Conservation (phyloP, 2,888 invertebrate species). For the Neoscelio sp. region DNA sequence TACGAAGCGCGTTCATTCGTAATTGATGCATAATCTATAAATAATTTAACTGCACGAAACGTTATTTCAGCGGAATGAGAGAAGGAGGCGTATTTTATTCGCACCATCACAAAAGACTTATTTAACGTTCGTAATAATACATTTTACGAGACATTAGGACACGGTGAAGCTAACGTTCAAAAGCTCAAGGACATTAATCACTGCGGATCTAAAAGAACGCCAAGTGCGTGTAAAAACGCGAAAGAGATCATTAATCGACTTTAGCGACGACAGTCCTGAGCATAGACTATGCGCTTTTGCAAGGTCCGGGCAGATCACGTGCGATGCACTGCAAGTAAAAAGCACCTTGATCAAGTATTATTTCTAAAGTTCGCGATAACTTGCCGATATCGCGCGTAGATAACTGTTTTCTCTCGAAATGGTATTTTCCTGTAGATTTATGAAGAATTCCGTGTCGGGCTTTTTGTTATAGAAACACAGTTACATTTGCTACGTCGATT, state of each 20-base stretch:
- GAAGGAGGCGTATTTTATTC: constrained; percentile 13
- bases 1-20: constrained; percentile 1
- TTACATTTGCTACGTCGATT: constrained; percentile 24
- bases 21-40: constrained; percentile 27
- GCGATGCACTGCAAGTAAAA: constrained; percentile 30
- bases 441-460: constrained; percentile 11
- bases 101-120: constrained; percentile 25
- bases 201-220: constrained; percentile 43
- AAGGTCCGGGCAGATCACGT: constrained; percentile 32
- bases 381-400: constrained; percentile 41
- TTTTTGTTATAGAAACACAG: constrained; percentile 27
- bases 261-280: constrained; percentile 55
- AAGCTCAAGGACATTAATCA: constrained; percentile 52
- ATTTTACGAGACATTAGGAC: constrained; percentile 40
- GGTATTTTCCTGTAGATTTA: constrained; percentile 33
- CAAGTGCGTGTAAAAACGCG: constrained; percentile 48
- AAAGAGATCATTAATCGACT: constrained; percentile 57
- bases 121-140: constrained; percentile 42
- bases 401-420: constrained; percentile 32
- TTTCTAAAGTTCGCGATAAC: constrained; percentile 47
- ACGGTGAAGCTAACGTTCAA: constrained; percentile 22
- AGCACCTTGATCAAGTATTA: constrained; percentile 38
- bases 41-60: constrained; percentile 12
- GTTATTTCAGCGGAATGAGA: no score
- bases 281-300: constrained; percentile 35